A percentile compares a stretch with the other conserved stretches of the same genome.
These are phyloP conservation scores for Falco naumanni DNA, from an alignment of 2,797 vertebrate species.

Conservation along the genomic window DNA sequence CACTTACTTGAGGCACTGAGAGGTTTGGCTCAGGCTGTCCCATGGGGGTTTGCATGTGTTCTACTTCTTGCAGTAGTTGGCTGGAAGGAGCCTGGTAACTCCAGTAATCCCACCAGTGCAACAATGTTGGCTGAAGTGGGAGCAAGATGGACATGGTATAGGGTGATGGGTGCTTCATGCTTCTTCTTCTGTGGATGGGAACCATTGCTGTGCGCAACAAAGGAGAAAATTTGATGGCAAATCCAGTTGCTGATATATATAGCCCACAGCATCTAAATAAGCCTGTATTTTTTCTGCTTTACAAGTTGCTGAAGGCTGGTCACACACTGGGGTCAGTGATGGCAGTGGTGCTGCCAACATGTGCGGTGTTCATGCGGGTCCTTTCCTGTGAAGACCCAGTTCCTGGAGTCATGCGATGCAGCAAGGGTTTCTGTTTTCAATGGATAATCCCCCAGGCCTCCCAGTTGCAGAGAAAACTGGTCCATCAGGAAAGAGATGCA, in stretches of 20 bases:
- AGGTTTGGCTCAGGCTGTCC: not conserved
- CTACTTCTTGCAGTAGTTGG: not conserved
- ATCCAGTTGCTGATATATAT: not conserved
- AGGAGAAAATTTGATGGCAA: not conserved
- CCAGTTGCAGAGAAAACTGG: not conserved
- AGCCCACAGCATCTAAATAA: not conserved
- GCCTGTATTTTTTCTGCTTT: not conserved
- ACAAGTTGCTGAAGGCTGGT: not conserved
- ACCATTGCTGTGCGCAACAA: not conserved
- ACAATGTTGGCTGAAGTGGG: fast-evolving
- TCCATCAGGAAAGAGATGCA: not conserved
- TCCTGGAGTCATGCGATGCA: not conserved
- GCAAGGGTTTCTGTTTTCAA: not conserved
- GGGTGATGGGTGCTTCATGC: not conserved
- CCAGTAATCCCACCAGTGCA: not conserved
- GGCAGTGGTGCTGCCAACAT: not conserved
- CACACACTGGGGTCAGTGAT: fast-evolving
- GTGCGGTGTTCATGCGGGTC: fast-evolving
- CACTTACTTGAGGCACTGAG: not conserved
- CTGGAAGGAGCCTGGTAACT: not conserved
- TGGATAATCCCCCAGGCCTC: not conserved
- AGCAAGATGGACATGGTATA: fast-evolving
- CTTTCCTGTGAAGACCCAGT: not conserved
- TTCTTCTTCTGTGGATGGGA: not conserved
- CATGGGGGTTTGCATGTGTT: not conserved